Evolutionary conservation across 2,888 invertebrate genomes (phyloP), one percentile per base, ranked within the genome.

Genomic region (Opisthograptis luteolata): DNA sequence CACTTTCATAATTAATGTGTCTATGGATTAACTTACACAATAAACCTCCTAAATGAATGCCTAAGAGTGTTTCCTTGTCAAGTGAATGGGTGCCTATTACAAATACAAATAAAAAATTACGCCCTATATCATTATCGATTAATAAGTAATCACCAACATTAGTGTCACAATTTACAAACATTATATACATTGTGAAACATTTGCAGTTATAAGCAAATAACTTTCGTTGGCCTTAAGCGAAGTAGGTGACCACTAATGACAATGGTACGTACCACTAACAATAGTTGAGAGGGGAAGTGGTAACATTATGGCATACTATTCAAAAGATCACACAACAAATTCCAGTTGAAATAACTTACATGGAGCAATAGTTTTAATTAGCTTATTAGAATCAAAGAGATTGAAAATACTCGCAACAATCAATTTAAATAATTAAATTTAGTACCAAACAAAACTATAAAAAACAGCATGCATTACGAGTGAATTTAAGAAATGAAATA

Each of bases 221-320:
- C 56, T 75, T 71, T 72, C 69, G 48, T 62, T 69, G 64, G 64
- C 68, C 70, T 72, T 44, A 50, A 48, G 42, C 25, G 49, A 62
- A 52, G 35, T 32, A 42, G 41, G 50, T 48, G 47, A 39, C 40
- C 41, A 39, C 34, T 53, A 55, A 55, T 50, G 34, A 52, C 40
- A 55, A 58, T 53, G 44, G 57, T 51, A 35, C 32, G 15, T 34
- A 30, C 17, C n/a, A 37, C 10, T 36, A 32, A 20, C 14, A 25
- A 48, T 30, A 28, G 27, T 35, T 15, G 7, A 24, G 24, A 17
- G 20, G 13, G 25, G 27, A 20, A 20, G 41, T 40, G 8, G 14
- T 3, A 25, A 39, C 32, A 19, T 19, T 25, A 8, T 19, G 13
- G n/a, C n/a, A 28, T 35, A 25, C 25, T 25, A 24, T 31, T 22